These are phyloP conservation scores for Drosophila melanogaster DNA, from an alignment of 1,140 invertebrate species.

Conservation along the genomic window Release_6_plus_ISO1_MT NT_033779.5:5205501-5206000, in stretches of 20 bases:
- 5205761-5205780: slow-evolving; percentile 81
- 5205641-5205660: slow-evolving; percentile 54
- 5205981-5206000: slow-evolving; percentile 46
- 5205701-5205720: slow-evolving; percentile 28
- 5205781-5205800: slow-evolving; percentile 81
- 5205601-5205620: slow-evolving; percentile 56
- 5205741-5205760: slow-evolving; percentile 75
- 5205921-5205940: slow-evolving; percentile 48
- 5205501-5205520: slow-evolving; percentile 6
- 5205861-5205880: slow-evolving; percentile 78
- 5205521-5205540: slow-evolving; percentile 28
- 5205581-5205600: slow-evolving; percentile 48
- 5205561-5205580: slow-evolving; percentile 57
- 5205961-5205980: neutral
- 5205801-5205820: slow-evolving; percentile 74
- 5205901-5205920: slow-evolving; percentile 75
- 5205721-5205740: slow-evolving; percentile 63
- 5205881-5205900: slow-evolving; percentile 62
- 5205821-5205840: slow-evolving; percentile 61
- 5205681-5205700: slow-evolving; percentile 17
- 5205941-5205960: neutral
- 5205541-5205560: slow-evolving; percentile 73
- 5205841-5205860: slow-evolving; percentile 47
- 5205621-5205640: slow-evolving; percentile 51
- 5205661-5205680: slow-evolving; percentile 61